Conservation (phyloP, 2,888 invertebrate genomes). For the Tetanocera ferruginea region DNA sequence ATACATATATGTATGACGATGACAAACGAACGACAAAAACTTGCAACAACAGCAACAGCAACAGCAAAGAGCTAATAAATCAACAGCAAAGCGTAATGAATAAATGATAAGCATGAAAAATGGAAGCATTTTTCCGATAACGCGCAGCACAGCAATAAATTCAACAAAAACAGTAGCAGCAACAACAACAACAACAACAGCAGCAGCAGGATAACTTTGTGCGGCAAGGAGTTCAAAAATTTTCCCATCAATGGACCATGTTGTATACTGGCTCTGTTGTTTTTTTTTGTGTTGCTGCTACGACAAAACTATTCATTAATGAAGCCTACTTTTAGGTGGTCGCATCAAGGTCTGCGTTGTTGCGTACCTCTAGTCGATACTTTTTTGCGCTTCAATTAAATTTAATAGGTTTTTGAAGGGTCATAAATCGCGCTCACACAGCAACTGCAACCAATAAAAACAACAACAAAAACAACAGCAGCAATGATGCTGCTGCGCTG, state of each 20-base stretch:
- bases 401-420: conserved; percentile 65
- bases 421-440: conserved; percentile 58
- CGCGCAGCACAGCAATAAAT: conserved; percentile 34
- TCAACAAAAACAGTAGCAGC: conserved; percentile 19
- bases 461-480: conserved; percentile 2
- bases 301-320: conserved; percentile 24
- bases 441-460: conserved; percentile 34
- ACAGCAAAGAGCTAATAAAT: conserved; percentile 50
- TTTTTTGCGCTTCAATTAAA: conserved; percentile 62
- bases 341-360: background rate
- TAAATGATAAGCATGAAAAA: conserved; percentile 54
- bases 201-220: background rate
- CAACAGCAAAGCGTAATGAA: conserved; percentile 51
- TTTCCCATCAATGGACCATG: conserved; percentile 1
- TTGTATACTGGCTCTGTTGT: background rate
- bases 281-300: conserved; percentile 1
- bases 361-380: conserved; percentile 23
- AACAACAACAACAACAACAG: conserved; percentile 17
- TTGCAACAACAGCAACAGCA: background rate
- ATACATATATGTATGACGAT: background rate
- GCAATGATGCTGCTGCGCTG: background rate
- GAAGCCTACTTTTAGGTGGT: conserved; percentile 28
- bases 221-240: background rate
- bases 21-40: background rate
- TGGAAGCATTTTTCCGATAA: conserved; percentile 36